phyloP scores from a whole-genome alignment of 2,113 vertebrate genomes.

The Tonatia bakeri region DNA sequence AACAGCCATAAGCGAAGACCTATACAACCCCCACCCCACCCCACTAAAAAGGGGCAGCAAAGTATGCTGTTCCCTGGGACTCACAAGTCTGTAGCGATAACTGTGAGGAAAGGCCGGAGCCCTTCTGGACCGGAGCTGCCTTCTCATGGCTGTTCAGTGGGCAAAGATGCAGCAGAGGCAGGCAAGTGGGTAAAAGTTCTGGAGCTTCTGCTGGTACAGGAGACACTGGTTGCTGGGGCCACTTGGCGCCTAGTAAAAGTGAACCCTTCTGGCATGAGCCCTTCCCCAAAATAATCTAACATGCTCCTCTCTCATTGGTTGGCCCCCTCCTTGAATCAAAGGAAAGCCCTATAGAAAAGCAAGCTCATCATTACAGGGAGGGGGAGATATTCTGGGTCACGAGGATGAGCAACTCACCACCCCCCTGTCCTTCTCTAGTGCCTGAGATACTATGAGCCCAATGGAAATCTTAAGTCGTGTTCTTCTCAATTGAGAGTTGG shows the following conservation, averaged over 20 bases:
- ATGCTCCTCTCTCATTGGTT: conserved; percentile 71
- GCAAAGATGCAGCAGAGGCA: background rate
- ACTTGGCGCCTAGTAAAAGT: conserved; percentile 65
- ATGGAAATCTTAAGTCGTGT: conserved; percentile 59
- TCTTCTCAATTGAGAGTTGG: conserved; percentile 57
- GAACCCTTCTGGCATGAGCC: conserved; percentile 67
- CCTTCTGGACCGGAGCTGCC: conserved; percentile 69
- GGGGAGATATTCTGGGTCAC: conserved; percentile 69
- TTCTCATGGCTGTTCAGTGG: conserved; percentile 65
- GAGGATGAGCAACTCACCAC: conserved; percentile 44
- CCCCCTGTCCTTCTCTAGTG: conserved; percentile 29
- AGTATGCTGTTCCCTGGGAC: conserved; percentile 42
- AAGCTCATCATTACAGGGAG: conserved; percentile 73
- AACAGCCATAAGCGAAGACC: background rate
- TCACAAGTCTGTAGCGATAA: conserved; percentile 72
- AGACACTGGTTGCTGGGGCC: conserved; percentile 65
- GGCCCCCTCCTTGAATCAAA: conserved; percentile 65
- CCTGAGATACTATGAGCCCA: conserved; percentile 46
- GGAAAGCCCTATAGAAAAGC: conserved; percentile 76
- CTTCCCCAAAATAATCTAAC: conserved; percentile 76
- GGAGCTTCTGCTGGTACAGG: conserved; percentile 58
- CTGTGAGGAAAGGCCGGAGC: conserved; percentile 44
- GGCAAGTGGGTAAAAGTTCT: conserved; percentile 28
- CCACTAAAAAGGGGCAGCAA: conserved; percentile 10
- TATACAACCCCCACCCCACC: background rate